phyloP scores from a whole-genome alignment of 2,113 vertebrate genomes.

The Microcebus lehilahytsara region DNA sequence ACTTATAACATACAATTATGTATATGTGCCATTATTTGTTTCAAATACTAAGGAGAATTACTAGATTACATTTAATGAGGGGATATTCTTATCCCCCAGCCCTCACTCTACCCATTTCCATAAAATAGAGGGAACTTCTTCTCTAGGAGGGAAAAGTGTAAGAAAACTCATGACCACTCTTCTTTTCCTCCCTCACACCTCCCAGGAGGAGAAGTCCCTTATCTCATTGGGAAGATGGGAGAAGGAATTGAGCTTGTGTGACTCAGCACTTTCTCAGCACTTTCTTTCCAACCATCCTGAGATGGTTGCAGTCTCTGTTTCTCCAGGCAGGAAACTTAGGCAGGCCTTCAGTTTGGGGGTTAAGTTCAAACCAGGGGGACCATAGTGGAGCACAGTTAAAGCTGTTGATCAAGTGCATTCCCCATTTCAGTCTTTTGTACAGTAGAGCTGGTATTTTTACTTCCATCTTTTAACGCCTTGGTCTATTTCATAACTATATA shows the following conservation, averaged over 20 bases:
- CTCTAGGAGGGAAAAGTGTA: not conserved
- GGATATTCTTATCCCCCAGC: not conserved
- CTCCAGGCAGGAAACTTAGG: not conserved
- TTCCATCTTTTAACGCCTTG: not conserved
- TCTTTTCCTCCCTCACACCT: not conserved
- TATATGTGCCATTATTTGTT: not conserved
- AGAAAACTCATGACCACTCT: not conserved
- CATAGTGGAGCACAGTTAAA: not conserved
- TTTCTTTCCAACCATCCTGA: not conserved
- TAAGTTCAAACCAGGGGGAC: not conserved
- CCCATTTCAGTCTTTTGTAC: not conserved
- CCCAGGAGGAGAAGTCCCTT: not conserved
- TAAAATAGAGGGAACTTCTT: not conserved
- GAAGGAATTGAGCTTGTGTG: not conserved
- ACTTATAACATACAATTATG: not conserved
- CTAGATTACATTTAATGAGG: not conserved
- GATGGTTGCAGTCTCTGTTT: not conserved
- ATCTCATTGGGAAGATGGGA: not conserved
- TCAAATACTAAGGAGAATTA: not conserved
- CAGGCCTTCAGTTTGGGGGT: not conserved
- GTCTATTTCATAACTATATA: not conserved
- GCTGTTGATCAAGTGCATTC: not conserved
- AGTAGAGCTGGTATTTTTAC: not conserved
- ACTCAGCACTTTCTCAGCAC: not conserved
- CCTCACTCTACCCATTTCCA: not conserved